Evolutionary conservation across 2,113 vertebrate species (phyloP).

Genomic region (Oceanodroma tethys): DNA sequence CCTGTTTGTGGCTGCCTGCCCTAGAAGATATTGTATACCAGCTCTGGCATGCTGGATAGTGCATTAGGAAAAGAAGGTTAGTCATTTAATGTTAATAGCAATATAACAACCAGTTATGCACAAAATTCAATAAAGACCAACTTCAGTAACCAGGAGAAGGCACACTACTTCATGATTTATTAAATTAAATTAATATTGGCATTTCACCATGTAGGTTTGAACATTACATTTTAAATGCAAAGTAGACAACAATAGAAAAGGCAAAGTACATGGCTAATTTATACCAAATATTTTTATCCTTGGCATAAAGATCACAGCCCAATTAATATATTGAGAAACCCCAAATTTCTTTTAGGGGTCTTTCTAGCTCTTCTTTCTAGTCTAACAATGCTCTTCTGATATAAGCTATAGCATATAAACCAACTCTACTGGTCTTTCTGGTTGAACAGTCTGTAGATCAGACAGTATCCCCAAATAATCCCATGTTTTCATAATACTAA

Average conservation of each 20-base stretch:
- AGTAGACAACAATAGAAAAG: background rate
- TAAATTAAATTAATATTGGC: background rate
- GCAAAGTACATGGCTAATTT: background rate
- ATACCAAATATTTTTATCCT: background rate
- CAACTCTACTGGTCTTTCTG: background rate
- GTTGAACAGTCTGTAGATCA: background rate
- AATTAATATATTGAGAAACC: background rate
- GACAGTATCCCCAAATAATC: background rate
- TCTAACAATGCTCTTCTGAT: background rate
- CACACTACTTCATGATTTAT: background rate
- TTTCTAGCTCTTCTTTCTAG: background rate
- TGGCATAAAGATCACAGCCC: background rate
- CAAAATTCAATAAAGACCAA: background rate
- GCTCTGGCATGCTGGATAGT: background rate
- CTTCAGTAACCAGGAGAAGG: background rate
- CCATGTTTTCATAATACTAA: background rate
- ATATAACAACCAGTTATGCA: background rate
- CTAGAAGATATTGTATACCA: background rate
- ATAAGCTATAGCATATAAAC: background rate
- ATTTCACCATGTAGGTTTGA: background rate
- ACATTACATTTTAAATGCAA: background rate
- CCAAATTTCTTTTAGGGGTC: background rate
- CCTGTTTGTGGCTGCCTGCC: background rate
- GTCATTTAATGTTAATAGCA: background rate
- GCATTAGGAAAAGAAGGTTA: background rate